Conservation (phyloP, 2,113 vertebrate genomes). For the Gasterosteus nipponicus region DNA sequence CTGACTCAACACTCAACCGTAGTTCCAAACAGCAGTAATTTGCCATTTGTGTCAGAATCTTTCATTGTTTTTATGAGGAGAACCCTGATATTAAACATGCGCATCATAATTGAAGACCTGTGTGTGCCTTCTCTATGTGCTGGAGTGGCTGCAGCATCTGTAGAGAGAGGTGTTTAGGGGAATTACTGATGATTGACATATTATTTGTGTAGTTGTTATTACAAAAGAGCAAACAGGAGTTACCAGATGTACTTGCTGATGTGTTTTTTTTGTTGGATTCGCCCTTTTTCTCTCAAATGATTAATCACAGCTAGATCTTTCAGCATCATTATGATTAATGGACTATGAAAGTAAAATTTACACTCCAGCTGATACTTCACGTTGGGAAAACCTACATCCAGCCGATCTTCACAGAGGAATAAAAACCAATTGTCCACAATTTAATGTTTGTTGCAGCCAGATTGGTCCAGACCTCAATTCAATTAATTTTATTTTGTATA, state of each 20-base stretch:
- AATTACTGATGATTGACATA: background rate
- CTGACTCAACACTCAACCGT: background rate
- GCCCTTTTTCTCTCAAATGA: background rate
- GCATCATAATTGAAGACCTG: background rate
- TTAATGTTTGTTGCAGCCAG: no score
- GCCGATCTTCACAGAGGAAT: background rate
- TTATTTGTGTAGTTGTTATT: background rate
- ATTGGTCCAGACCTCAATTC: no score
- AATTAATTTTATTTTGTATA: no score
- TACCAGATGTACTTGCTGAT: background rate
- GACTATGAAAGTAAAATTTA: background rate
- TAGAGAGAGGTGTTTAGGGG: background rate
- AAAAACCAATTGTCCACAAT: background rate
- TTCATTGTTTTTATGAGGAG: background rate
- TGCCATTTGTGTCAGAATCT: background rate
- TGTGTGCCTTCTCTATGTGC: background rate
- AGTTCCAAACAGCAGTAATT: background rate
- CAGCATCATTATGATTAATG: background rate
- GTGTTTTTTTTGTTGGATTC: constrained; percentile 1
- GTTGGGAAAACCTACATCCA: background rate
- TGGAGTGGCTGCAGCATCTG: background rate
- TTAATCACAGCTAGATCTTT: background rate
- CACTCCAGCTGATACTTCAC: background rate
- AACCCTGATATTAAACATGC: background rate
- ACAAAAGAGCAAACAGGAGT: background rate